Percentiles rank a stretch among this genome's conserved stretches.
phyloP scores from a whole-genome alignment of 2,797 vertebrate species.

The Leuciscus waleckii region DNA sequence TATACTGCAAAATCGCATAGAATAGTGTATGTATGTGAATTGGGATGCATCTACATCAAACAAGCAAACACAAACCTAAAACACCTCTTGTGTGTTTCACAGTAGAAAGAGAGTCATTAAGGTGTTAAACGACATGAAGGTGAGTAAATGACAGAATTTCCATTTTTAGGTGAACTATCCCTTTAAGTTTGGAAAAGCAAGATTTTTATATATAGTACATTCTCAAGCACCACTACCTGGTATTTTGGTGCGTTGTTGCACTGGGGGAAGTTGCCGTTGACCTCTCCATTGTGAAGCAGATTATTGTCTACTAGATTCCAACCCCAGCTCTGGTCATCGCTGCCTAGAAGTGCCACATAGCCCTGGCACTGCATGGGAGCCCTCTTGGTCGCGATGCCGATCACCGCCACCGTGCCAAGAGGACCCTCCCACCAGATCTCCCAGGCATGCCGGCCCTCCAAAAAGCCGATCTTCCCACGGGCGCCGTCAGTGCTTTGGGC shows the following conservation, averaged over 20 bases:
- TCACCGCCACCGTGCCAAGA: constrained; percentile 96
- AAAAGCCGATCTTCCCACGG: constrained; percentile 96
- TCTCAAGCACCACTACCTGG: constrained; percentile 80
- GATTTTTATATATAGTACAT: not conserved
- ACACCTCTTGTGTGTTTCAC: not conserved
- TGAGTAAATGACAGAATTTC: not conserved
- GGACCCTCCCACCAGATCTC: constrained; percentile 99
- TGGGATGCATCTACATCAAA: not conserved
- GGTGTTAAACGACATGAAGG: not conserved
- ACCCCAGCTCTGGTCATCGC: constrained; percentile 99
- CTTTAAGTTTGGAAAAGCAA: not conserved
- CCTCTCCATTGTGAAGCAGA: constrained; percentile 97
- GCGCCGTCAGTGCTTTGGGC: constrained; percentile 98
- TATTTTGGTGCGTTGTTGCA: constrained; percentile 99
- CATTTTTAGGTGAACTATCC: not conserved
- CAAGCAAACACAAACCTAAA: not conserved
- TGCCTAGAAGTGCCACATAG: constrained; percentile 96
- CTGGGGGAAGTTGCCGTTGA: constrained; percentile 97
- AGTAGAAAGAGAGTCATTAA: not conserved
- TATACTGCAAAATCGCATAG: not conserved
- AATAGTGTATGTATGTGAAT: not conserved
- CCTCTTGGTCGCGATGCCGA: constrained; percentile 95
- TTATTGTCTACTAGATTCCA: constrained; percentile 99
- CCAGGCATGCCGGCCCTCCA: constrained; percentile 97
- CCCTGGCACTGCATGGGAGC: constrained; percentile 98